Evolutionary conservation across 1,140 invertebrate genomes (phyloP).

Genomic region (Glossosoma conforme): DNA sequence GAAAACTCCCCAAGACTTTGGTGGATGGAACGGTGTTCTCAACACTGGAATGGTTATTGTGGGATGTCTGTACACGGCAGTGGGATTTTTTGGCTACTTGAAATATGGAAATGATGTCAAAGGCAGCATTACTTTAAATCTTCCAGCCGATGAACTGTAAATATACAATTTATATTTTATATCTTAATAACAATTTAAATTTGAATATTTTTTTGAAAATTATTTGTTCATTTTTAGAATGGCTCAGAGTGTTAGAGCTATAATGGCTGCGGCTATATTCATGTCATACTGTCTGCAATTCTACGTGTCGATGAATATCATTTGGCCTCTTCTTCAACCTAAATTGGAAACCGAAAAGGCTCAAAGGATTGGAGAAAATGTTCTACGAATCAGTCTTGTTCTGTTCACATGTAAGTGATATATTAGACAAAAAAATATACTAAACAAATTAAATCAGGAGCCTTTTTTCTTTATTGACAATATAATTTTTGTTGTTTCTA

Average conservation of each 20-base stretch:
- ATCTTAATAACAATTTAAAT: neutral
- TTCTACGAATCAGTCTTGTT: slow-evolving; percentile 65
- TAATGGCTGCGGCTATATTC: slow-evolving; percentile 83
- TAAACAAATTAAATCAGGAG: too few species aligned
- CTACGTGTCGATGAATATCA: slow-evolving; percentile 87
- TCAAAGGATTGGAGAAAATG: slow-evolving; percentile 60
- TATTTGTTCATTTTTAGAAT: slow-evolving; percentile 60
- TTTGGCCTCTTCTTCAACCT: slow-evolving; percentile 69
- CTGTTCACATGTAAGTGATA: slow-evolving; percentile 77
- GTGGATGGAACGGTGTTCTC: slow-evolving; percentile 76
- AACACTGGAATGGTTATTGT: slow-evolving; percentile 87
- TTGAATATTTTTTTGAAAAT: too few species aligned
- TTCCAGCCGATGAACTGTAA: slow-evolving; percentile 69
- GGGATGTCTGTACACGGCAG: slow-evolving; percentile 71
- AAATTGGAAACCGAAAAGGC: slow-evolving; percentile 55
- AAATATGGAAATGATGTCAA: slow-evolving; percentile 75
- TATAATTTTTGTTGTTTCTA: slow-evolving; percentile 40
- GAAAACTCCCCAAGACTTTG: slow-evolving; percentile 77
- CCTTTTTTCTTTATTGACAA: neutral
- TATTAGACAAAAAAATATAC: too few species aligned
- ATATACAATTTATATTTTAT: slow-evolving; percentile 37
- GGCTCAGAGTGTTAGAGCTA: slow-evolving; percentile 72
- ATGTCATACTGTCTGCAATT: slow-evolving; percentile 86
- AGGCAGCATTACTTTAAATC: slow-evolving; percentile 81
- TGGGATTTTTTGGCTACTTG: slow-evolving; percentile 89